Conservation (phyloP, 2,888 invertebrate species). For the Stenolophus ochropezus region DNA sequence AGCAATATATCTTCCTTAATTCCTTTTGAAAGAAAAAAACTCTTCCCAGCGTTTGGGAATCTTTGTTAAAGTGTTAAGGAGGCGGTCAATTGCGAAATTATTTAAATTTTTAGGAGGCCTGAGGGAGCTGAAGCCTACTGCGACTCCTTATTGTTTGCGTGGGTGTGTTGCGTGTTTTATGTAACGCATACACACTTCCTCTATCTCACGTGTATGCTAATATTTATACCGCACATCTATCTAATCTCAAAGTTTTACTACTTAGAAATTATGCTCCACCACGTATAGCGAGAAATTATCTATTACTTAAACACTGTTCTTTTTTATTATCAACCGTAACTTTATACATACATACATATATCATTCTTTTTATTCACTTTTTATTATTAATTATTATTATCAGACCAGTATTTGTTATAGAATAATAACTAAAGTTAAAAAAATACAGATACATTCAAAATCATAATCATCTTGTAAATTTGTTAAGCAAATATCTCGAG, state of each 20-base stretch:
- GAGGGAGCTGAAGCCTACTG: neutral
- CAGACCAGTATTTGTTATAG: too few species aligned
- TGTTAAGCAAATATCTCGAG: too few species aligned
- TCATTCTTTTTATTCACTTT: neutral
- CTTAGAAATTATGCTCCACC: slow-evolving; percentile 5
- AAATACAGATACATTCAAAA: too few species aligned
- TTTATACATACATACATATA: too few species aligned
- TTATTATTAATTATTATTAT: neutral
- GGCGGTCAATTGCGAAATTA: slow-evolving; percentile 33
- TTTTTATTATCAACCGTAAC: too few species aligned
- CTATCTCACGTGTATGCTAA: slow-evolving; percentile 18
- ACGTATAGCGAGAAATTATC: neutral
- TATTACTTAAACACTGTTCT: too few species aligned
- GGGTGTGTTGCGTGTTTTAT: slow-evolving; percentile 12
- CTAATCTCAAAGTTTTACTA: slow-evolving; percentile 1
- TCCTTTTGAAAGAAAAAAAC: neutral
- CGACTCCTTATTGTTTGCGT: slow-evolving; percentile 6
- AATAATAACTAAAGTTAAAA: too few species aligned
- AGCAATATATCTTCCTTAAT: neutral
- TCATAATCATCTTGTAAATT: too few species aligned
- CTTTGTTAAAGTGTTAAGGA: slow-evolving; percentile 26
- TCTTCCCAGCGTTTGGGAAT: neutral
- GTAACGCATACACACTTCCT: neutral
- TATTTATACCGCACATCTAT: slow-evolving; percentile 10
- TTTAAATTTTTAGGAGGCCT: slow-evolving; percentile 30